phyloP scores from a whole-genome alignment of 2,113 vertebrate species.

The Erythrolamprus reginae region DNA sequence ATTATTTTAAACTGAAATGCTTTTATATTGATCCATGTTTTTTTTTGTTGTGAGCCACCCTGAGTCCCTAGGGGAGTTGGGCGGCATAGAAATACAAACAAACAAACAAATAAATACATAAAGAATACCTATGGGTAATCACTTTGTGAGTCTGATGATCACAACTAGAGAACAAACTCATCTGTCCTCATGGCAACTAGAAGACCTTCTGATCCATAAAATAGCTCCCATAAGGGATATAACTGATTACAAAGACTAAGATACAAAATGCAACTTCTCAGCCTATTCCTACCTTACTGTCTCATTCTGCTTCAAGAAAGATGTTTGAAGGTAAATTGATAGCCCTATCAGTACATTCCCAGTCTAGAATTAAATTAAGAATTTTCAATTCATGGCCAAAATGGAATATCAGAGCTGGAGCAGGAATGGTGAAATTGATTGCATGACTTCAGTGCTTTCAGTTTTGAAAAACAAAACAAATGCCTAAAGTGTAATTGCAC shows the following conservation, averaged over 20 bases:
- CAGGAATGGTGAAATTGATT: neutral
- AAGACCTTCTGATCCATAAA: neutral
- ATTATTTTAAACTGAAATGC: too few species aligned
- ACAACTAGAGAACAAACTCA: neutral
- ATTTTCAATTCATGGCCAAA: neutral
- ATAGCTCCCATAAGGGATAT: neutral
- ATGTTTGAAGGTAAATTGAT: neutral
- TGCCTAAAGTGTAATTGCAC: neutral
- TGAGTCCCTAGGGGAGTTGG: too few species aligned
- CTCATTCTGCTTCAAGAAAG: neutral
- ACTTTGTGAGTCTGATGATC: neutral
- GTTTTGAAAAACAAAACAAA: neutral
- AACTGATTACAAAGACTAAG: neutral
- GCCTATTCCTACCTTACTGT: neutral
- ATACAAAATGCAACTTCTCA: neutral
- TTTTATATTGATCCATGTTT: too few species aligned
- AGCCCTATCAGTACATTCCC: neutral
- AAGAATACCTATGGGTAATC: neutral
- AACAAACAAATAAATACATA: too few species aligned
- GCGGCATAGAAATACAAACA: too few species aligned
- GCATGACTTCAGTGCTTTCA: neutral
- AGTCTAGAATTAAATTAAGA: neutral
- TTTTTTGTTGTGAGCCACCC: too few species aligned
- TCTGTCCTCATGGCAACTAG: neutral
- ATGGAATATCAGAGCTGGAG: neutral